These are phyloP conservation scores for Nesoenas mayeri DNA, from an alignment of 2,113 vertebrate genomes.

Conservation along the genomic window DNA sequence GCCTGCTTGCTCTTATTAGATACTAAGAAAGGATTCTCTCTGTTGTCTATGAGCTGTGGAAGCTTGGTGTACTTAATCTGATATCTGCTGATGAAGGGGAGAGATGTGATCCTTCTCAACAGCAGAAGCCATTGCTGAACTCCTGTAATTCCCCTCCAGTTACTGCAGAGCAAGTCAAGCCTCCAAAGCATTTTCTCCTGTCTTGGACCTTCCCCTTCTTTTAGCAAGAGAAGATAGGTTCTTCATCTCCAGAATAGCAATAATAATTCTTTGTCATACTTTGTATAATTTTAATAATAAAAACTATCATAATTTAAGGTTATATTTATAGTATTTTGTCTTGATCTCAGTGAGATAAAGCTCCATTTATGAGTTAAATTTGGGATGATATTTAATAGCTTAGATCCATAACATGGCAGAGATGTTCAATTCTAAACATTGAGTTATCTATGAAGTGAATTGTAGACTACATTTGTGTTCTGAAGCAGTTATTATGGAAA, in stretches of 20 bases:
- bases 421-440: not conserved
- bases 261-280: not conserved
- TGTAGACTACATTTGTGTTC: not conserved
- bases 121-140: not conserved
- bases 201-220: not conserved
- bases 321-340: not conserved
- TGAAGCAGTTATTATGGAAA: not conserved
- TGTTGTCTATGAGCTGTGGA: accelerated
- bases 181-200: not conserved
- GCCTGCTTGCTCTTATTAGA: not conserved
- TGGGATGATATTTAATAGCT: not conserved
- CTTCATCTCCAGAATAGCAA: not conserved
- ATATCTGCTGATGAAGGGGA: not conserved
- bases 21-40: not conserved
- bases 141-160: not conserved
- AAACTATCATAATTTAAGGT: not conserved
- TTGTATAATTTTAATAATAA: not conserved
- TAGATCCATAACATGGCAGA: not conserved
- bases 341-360: not conserved
- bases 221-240: not conserved
- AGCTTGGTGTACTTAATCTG: not conserved
- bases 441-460: not conserved
- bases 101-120: not conserved
- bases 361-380: not conserved
- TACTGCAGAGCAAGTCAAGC: not conserved